These are phyloP conservation scores for Eptatretus atami DNA, from an alignment of 2,797 vertebrate species.

Conservation along the genomic window DNA sequence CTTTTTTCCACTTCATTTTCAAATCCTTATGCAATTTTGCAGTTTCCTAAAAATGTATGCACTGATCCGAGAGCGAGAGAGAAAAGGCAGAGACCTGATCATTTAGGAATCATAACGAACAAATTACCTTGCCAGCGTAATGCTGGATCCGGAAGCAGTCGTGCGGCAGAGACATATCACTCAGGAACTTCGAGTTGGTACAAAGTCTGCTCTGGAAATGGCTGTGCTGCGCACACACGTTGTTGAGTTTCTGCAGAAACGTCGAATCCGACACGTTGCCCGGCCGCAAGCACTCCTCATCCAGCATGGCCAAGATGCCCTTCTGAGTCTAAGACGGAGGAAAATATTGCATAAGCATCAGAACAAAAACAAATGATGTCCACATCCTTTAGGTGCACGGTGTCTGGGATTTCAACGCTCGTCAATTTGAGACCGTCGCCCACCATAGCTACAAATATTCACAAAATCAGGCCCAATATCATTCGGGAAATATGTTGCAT, in stretches of 20 bases:
- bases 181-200: constrained; percentile 76
- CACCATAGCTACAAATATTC: no score
- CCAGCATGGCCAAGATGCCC: constrained; percentile 89
- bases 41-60: background rate
- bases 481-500: no score
- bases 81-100: no score
- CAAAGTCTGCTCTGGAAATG: constrained; percentile 88
- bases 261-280: constrained; percentile 80
- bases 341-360: no score
- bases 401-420: no score
- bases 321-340: constrained; percentile 35
- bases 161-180: constrained; percentile 70
- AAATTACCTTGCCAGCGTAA: constrained; percentile 64
- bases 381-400: no score
- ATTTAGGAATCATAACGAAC: no score
- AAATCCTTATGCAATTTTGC: background rate
- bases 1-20: no score
- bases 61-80: background rate
- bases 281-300: constrained; percentile 73
- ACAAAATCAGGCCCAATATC: no score
- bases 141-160: constrained; percentile 92
- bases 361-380: no score
- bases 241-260: constrained; percentile 83
- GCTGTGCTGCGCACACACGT: constrained; percentile 64
- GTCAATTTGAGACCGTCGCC: no score